phyloP scores from a whole-genome alignment of 2,888 invertebrate species.

The Phengaris alcon region DNA sequence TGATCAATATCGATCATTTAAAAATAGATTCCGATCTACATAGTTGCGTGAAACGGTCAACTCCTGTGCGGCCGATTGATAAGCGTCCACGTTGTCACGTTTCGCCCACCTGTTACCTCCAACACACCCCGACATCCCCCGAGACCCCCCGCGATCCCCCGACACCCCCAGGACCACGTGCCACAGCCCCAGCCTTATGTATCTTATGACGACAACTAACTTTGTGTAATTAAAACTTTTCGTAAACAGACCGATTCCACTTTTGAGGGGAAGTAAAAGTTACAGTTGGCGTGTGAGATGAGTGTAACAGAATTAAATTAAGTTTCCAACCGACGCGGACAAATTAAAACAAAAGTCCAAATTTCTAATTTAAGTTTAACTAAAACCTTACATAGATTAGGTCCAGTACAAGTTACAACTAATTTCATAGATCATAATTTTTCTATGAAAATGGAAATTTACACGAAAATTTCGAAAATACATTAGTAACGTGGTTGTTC shows the following conservation, averaged over 20 bases:
- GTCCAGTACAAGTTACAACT: too few species aligned
- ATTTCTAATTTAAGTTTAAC: too few species aligned
- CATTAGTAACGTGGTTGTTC: too few species aligned
- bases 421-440: too few species aligned
- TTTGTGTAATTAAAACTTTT: background rate
- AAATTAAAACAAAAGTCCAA: too few species aligned
- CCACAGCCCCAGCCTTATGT: background rate
- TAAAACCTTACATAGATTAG: too few species aligned
- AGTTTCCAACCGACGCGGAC: too few species aligned
- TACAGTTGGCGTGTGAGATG: background rate
- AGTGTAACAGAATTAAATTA: background rate
- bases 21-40: background rate
- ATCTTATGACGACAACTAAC: background rate
- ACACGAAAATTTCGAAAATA: too few species aligned
- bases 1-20: background rate
- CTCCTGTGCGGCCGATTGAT: background rate
- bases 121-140: background rate
- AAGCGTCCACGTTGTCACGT: conserved; percentile 1
- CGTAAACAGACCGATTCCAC: background rate
- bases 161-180: background rate
- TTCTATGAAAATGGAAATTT: too few species aligned
- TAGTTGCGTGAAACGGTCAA: background rate
- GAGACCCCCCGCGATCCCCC: background rate
- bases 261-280: too few species aligned
- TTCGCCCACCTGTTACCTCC: background rate